Percentiles rank a stretch among this genome's conserved stretches.
Evolutionary conservation across 1,140 invertebrate genomes (phyloP).

Genomic region (Caerostris darwini): DNA sequence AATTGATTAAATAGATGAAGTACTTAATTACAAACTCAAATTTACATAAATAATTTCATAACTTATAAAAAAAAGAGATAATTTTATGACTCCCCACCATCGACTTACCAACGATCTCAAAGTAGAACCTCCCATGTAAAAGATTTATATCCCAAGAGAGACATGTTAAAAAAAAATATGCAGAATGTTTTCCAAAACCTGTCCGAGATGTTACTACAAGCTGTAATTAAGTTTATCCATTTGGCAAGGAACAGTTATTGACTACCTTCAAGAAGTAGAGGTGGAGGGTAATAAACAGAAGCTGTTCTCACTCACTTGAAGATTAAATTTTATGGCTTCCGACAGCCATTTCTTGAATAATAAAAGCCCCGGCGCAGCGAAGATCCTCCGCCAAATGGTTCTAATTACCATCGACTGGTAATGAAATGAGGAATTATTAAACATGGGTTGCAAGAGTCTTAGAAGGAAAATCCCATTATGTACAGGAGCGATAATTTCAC

Average conservation of each 20-base stretch:
- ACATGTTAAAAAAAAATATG: background rate
- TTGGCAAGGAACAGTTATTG: constrained; percentile 49
- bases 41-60: no score
- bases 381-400: constrained; percentile 30
- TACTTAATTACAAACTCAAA: no score
- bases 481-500: background rate
- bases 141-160: background rate
- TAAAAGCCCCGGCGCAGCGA: constrained; percentile 33
- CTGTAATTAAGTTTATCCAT: constrained; percentile 54
- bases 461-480: constrained; percentile 26
- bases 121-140: background rate
- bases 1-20: no score
- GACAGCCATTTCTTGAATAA: constrained; percentile 67
- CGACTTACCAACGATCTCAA: background rate
- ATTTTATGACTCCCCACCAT: background rate
- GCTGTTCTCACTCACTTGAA: constrained; percentile 37
- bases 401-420: constrained; percentile 66
- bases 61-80: background rate
- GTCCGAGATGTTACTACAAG: background rate
- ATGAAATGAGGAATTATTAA: constrained; percentile 65
- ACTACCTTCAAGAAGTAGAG: constrained; percentile 26
- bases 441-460: background rate
- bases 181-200: background rate
- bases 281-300: constrained; percentile 16
- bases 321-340: constrained; percentile 72